Conservation (phyloP, 2,888 invertebrate species). For the Candidula unifasciata region DNA sequence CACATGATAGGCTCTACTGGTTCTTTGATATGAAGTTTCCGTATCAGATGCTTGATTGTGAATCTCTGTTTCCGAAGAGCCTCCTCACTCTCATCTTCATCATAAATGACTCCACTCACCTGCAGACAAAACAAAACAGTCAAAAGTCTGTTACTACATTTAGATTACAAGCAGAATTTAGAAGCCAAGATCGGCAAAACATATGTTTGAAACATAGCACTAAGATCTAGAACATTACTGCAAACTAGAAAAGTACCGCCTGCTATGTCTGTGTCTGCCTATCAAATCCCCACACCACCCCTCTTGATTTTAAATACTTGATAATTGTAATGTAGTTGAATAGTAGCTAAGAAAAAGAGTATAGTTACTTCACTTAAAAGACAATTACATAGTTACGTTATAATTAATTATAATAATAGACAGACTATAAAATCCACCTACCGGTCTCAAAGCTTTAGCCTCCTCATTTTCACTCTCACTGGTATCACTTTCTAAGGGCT, state of each 20-base stretch:
- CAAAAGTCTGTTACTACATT: too few species aligned
- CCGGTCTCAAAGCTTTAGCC: slow-evolving; percentile 28
- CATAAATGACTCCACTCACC: slow-evolving; percentile 59
- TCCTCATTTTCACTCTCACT: slow-evolving; percentile 31
- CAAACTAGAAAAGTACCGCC: too few species aligned
- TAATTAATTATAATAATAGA: too few species aligned
- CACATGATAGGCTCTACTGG: slow-evolving; percentile 79
- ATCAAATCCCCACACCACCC: too few species aligned
- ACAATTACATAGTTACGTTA: too few species aligned
- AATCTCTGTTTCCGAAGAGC: slow-evolving; percentile 70
- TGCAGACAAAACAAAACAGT: slow-evolving; percentile 15
- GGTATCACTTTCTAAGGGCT: slow-evolving; percentile 40
- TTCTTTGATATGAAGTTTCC: slow-evolving; percentile 78
- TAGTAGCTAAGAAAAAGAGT: neutral
- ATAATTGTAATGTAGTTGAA: too few species aligned
- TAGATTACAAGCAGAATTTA: too few species aligned
- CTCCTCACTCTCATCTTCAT: slow-evolving; percentile 66
- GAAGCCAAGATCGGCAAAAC: too few species aligned
- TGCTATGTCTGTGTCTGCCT: too few species aligned
- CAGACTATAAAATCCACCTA: neutral
- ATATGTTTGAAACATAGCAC: too few species aligned
- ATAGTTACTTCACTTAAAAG: neutral
- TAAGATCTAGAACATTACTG: too few species aligned
- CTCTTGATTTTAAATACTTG: too few species aligned
- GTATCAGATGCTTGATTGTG: slow-evolving; percentile 79